Evolutionary conservation across 2,888 invertebrate genomes (phyloP), one percentile per base, ranked within the genome.

Genomic region (Epiperipatus broadwayi): DNA sequence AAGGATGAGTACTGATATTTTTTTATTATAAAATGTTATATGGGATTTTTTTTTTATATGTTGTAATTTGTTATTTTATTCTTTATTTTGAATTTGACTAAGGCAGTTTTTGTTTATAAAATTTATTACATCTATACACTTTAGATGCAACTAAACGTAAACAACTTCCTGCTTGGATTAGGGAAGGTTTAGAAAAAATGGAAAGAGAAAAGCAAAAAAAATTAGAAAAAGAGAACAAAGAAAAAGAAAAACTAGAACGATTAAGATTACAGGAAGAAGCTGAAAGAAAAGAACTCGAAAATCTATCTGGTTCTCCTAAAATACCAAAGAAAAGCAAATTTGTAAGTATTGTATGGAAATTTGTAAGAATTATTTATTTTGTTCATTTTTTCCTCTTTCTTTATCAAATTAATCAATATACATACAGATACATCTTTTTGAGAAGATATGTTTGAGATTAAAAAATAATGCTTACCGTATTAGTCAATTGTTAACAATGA

Each of bases 161-260:
- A 53, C 77, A 80, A 50, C 66, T 95, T 16, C 95, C 95, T n/a
- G 84, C 81, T 1, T 95, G 95, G 95, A 91, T 95, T 47, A 69
- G 91, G 57, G 91, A 85, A 67, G 91, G 91, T 21, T 63, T 95
- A 47, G 93, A 93, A 55, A 93, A 93, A 66, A 91, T 93, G 84
- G 93, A 95, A 58, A 69, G 80, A 18, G 87, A 91, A 50, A 87
- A 89, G 53, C 73, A 75, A 52, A 78, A 73, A 50, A 84, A 85
- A 46, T 67, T 81, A 48, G 85, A 87, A 54, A 71, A 72, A 38
- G 77, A 78, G 51, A 67, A 73, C 45, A 71, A 74, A 48, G 67
- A 69, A 50, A 67, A 69, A 46, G 69, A 71, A 45, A 64, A 70
- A 37, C 72, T 73, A 49, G 70, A 68, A 21, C 52, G 51, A 41